These are phyloP conservation scores for Macrosiphum euphorbiae DNA, from an alignment of 2,888 invertebrate species.

Conservation along the genomic window DNA sequence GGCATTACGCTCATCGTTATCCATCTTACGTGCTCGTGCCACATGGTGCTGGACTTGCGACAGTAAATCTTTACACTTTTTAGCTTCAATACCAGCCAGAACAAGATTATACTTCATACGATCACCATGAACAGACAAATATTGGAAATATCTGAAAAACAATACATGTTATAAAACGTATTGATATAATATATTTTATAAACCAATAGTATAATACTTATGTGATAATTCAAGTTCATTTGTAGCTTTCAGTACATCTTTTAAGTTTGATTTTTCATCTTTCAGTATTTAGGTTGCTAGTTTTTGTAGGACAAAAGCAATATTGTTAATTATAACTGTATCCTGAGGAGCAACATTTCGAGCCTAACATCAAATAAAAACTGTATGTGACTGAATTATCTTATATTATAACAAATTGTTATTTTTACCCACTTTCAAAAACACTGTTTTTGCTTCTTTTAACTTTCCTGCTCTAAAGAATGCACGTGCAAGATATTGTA, in stretches of 20 bases:
- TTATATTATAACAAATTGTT: not conserved
- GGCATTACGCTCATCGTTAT: conserved; percentile 92
- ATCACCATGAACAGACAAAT: conserved; percentile 83
- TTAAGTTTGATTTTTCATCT: conserved; percentile 92
- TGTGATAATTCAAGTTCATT: conserved; percentile 94
- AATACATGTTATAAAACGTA: not conserved
- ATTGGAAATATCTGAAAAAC: conserved; percentile 80
- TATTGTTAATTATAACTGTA: conserved; percentile 91
- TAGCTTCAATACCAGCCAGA: conserved; percentile 88
- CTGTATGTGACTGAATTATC: no score
- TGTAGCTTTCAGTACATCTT: conserved; percentile 91
- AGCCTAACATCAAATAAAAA: conserved; percentile 73
- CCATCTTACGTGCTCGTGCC: conserved; percentile 87
- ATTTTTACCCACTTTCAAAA: conserved; percentile 77
- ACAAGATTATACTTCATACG: conserved; percentile 81
- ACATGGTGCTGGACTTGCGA: conserved; percentile 98
- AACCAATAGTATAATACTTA: conserved; percentile 74
- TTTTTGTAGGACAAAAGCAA: conserved; percentile 93
- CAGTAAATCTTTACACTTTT: conserved; percentile 94
- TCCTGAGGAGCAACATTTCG: conserved; percentile 95
- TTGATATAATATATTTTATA: no score
- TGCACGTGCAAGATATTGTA: conserved; percentile 95
- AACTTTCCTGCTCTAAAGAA: conserved; percentile 92
- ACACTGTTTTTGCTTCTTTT: conserved; percentile 85
- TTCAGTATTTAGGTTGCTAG: conserved; percentile 91